Conservation (phyloP, 2,113 vertebrate species). For the Panthera tigris region DNA sequence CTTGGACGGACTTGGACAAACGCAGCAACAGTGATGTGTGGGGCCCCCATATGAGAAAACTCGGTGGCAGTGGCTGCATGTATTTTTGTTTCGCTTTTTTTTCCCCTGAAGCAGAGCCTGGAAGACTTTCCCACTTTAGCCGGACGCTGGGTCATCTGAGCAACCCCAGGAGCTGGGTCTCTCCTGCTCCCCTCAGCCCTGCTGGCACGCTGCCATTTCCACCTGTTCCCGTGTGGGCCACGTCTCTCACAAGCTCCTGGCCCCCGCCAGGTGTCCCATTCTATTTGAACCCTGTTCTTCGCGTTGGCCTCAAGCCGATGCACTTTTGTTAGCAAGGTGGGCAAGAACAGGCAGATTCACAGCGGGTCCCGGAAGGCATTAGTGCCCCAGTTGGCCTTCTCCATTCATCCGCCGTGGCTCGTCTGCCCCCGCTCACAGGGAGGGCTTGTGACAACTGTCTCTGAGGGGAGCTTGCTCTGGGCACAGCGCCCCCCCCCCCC, state of each 20-base stretch:
- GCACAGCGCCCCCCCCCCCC: conserved; percentile 7
- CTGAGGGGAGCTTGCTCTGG: conserved; percentile 63
- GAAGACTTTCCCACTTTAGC: neutral
- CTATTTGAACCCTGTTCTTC: neutral
- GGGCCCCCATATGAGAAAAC: neutral
- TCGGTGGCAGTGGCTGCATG: neutral
- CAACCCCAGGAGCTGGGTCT: neutral
- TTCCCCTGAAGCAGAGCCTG: neutral
- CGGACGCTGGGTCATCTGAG: too few species aligned
- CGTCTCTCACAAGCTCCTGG: neutral
- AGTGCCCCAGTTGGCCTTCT: neutral
- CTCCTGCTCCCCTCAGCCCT: neutral
- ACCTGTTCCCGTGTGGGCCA: neutral
- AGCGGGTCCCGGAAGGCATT: neutral
- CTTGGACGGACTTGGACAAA: too few species aligned
- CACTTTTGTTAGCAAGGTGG: neutral
- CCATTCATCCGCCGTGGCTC: rapidly evolving
- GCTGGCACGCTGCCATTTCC: neutral
- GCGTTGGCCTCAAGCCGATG: neutral
- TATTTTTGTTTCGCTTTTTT: neutral
- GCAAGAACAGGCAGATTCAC: neutral
- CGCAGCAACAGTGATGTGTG: rapidly evolving
- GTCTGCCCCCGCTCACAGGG: conserved; percentile 31
- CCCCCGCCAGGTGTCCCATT: neutral
- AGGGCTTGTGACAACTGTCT: conserved; percentile 57